phyloP scores from a whole-genome alignment of 2,113 vertebrate species.

The Ceyx margarethae region DNA sequence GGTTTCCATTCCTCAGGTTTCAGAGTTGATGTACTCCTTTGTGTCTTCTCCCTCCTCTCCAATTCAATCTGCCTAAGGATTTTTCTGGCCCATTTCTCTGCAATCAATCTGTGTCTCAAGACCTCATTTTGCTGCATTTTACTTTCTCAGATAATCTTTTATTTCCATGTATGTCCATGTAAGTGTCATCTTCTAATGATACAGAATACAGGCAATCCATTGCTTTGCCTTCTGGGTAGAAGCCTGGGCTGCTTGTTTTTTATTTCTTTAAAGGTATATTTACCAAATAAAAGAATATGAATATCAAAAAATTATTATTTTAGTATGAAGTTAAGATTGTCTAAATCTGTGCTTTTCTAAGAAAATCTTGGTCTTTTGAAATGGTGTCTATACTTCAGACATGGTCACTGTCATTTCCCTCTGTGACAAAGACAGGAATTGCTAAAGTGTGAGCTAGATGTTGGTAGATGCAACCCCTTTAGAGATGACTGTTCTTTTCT shows the following conservation, averaged over 20 bases:
- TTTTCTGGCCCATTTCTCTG: neutral
- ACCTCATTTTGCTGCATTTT: neutral
- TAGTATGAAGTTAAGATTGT: neutral
- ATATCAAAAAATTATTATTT: neutral
- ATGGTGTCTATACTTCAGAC: neutral
- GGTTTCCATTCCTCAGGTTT: neutral
- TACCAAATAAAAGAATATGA: neutral
- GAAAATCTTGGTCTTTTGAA: neutral
- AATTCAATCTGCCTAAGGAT: neutral
- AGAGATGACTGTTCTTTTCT: neutral
- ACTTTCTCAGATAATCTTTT: neutral
- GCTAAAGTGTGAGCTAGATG: neutral
- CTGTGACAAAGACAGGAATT: neutral
- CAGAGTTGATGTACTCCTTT: neutral
- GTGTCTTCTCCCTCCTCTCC: neutral
- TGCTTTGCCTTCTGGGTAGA: neutral
- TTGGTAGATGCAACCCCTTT: neutral
- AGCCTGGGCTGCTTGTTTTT: neutral
- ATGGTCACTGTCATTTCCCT: neutral
- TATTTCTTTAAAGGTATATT: neutral
- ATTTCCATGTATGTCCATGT: neutral
- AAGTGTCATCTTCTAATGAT: neutral
- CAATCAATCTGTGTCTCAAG: neutral
- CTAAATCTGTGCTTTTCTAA: neutral
- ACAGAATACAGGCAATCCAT: rapidly evolving